Conservation (phyloP, 1,140 invertebrate species). For the Brachionus rubens region DNA sequence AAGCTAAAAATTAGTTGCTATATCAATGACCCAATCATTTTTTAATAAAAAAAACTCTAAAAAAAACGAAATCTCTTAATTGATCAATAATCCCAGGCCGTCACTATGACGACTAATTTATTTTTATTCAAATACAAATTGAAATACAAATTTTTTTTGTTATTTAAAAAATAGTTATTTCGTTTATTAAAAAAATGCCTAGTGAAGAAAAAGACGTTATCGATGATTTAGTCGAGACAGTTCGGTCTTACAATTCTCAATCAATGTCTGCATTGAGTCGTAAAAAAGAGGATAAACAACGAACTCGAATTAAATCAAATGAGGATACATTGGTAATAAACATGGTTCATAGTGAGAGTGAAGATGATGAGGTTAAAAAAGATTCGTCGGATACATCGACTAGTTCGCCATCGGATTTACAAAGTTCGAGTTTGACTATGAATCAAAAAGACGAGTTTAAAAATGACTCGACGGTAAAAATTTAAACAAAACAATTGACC, state of each 20-base stretch:
- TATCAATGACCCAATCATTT: slow-evolving; percentile 30
- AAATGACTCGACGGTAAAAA: slow-evolving; percentile 1
- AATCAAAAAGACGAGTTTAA: slow-evolving; percentile 9
- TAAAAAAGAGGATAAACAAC: not conserved
- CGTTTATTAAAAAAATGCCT: not conserved
- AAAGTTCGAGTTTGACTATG: not conserved
- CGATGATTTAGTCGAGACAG: slow-evolving; percentile 15
- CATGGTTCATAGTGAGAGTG: slow-evolving; percentile 18
- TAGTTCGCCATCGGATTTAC: not conserved
- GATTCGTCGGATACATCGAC: not conserved
- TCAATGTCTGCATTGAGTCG: slow-evolving; percentile 18
- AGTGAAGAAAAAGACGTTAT: slow-evolving; percentile 33
- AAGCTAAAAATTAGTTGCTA: slow-evolving; percentile 46
- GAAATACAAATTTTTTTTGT: slow-evolving; percentile 3
- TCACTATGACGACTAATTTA: slow-evolving; percentile 5
- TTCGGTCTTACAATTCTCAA: slow-evolving; percentile 1
- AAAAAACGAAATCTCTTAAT: not conserved
- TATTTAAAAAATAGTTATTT: not conserved
- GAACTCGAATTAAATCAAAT: not conserved
- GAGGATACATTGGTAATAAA: slow-evolving; percentile 7
- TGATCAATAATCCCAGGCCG: slow-evolving; percentile 35
- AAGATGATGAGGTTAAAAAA: slow-evolving; percentile 21
- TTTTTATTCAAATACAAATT: slow-evolving; percentile 9
- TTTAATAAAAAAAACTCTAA: not conserved
- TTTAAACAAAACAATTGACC: not conserved